Percentiles rank a stretch among this genome's conserved stretches.
Evolutionary conservation across 30 jellyfish, hydroid and myxozoan genomes (phyloP).

Genomic region (Pelagia noctiluca): DNA sequence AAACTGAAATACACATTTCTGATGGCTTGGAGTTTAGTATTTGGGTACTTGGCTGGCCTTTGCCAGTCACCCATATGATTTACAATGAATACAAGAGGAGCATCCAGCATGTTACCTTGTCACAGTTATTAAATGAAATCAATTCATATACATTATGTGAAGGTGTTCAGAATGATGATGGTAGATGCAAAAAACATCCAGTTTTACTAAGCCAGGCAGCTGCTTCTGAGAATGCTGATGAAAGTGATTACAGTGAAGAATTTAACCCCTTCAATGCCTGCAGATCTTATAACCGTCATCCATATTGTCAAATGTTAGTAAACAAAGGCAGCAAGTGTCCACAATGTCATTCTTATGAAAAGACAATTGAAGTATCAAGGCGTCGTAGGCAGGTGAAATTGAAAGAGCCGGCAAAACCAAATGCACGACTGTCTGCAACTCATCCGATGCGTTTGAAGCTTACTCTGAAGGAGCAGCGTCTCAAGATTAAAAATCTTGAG

Average conservation of each 20-base stretch:
- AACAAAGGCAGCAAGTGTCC: slow-evolving; percentile 8
- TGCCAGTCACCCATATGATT: not conserved
- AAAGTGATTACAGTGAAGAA: too few relatives aligned
- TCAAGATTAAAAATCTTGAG: slow-evolving; percentile 13
- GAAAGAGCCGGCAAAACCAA: slow-evolving; percentile 9
- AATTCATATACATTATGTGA: not conserved
- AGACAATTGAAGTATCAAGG: slow-evolving; percentile 7
- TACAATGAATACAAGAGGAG: not conserved
- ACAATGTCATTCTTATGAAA: slow-evolving; percentile 21
- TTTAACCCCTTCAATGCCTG: too few relatives aligned
- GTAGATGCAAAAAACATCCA: too few relatives aligned
- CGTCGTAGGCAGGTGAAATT: not conserved
- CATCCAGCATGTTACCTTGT: not conserved
- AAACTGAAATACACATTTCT: too few relatives aligned
- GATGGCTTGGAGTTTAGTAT: not conserved
- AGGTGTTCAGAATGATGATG: too few relatives aligned
- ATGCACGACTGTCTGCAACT: slow-evolving; percentile 35
- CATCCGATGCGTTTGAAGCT: slow-evolving; percentile 15
- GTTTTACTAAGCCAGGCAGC: too few relatives aligned
- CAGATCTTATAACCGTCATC: too few relatives aligned
- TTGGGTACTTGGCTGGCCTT: not conserved
- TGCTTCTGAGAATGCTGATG: too few relatives aligned
- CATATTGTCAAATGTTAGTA: too few relatives aligned
- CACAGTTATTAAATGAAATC: not conserved
- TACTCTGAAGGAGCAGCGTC: slow-evolving; percentile 12